phyloP scores from a whole-genome alignment of 2,113 vertebrate genomes.

The Brachyistius frenatus region DNA sequence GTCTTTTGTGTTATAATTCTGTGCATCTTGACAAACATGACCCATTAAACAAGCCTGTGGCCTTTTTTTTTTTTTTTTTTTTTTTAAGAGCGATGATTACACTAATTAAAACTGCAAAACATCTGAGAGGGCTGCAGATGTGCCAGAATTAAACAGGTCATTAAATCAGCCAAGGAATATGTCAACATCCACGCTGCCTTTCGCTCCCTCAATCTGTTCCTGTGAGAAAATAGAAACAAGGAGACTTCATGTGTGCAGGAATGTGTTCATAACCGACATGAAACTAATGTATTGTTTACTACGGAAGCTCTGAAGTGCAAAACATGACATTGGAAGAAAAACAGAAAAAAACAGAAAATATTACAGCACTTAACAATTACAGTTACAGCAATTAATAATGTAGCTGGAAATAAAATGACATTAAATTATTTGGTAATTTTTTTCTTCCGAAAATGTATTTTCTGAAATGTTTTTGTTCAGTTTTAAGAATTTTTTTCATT shows the following conservation, averaged over 20 bases:
- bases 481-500: too few relatives aligned
- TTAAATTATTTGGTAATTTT: neutral
- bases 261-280: neutral
- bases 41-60: conserved; percentile 80
- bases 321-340: neutral
- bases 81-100: conserved; percentile 77
- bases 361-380: too few relatives aligned
- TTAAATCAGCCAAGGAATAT: conserved; percentile 79
- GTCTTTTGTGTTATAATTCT: conserved; percentile 83
- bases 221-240: conserved; percentile 24
- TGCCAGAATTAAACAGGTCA: conserved; percentile 80
- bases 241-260: neutral
- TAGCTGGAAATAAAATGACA: neutral
- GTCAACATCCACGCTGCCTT: conserved; percentile 73
- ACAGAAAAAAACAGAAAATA: neutral
- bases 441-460: neutral
- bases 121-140: conserved; percentile 75
- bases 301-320: neutral
- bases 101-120: conserved; percentile 84
- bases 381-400: neutral
- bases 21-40: conserved; percentile 86
- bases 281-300: neutral
- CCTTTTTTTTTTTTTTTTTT: conserved; percentile 62
- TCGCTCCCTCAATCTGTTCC: conserved; percentile 40
- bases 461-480: neutral